Conservation (phyloP, 2,888 invertebrate species). For the Nemapogon koenigi region DNA sequence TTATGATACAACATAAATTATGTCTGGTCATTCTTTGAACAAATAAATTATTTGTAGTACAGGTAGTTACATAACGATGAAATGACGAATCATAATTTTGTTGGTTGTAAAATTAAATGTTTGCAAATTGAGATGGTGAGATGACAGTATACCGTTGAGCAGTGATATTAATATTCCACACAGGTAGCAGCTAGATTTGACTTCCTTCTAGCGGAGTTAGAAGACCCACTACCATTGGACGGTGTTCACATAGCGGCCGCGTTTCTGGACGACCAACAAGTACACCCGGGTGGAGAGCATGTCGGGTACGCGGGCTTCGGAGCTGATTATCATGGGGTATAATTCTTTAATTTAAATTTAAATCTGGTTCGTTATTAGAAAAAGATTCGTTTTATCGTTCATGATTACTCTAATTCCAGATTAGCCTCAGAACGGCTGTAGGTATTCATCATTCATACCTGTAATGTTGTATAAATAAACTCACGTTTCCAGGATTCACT, state of each 20-base stretch:
- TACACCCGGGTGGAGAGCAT: constrained; percentile 22
- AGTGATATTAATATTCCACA: constrained; percentile 1
- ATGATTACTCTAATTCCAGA: too few relatives aligned
- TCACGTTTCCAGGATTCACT: too few relatives aligned
- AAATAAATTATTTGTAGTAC: too few relatives aligned
- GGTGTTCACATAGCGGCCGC: constrained; percentile 35
- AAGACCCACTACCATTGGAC: constrained; percentile 37
- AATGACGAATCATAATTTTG: too few relatives aligned
- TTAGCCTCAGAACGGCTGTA: too few relatives aligned
- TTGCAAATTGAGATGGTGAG: neutral
- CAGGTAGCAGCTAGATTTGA: constrained; percentile 52
- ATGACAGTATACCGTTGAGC: neutral
- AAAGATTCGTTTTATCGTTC: too few relatives aligned
- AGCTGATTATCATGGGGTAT: constrained; percentile 44
- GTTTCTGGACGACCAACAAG: constrained; percentile 26
- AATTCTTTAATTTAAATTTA: too few relatives aligned
- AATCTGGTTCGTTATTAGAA: too few relatives aligned
- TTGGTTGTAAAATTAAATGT: neutral
- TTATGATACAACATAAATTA: too few relatives aligned
- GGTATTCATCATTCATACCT: neutral
- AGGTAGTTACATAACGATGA: too few relatives aligned
- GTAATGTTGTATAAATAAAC: too few relatives aligned
- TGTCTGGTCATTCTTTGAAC: too few relatives aligned
- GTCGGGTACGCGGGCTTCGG: constrained; percentile 48
- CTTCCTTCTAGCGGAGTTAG: constrained; percentile 43